phyloP scores from a whole-genome alignment of 30 jellyfish, hydroid and myxozoan species.

The Hydra vulgaris region DNA sequence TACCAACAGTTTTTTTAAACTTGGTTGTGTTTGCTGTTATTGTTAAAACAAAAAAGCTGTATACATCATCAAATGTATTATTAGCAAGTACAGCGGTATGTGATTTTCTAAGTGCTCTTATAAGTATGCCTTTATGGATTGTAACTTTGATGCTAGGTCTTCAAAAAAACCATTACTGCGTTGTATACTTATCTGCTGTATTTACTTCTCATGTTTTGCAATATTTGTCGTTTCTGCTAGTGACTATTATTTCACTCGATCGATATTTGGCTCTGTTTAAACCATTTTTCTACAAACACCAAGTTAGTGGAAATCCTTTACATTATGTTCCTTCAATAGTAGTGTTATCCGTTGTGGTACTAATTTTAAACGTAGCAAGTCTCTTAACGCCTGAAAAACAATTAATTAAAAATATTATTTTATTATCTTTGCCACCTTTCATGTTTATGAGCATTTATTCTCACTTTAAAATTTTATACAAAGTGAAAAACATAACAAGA shows the following conservation, averaged over 20 bases:
- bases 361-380: neutral
- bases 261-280: conserved; percentile 18
- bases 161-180: neutral
- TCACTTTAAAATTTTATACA: neutral
- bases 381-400: neutral
- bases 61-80: conserved; percentile 5
- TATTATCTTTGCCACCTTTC: neutral
- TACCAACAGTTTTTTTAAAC: conserved; percentile 15
- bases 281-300: neutral
- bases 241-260: conserved; percentile 9
- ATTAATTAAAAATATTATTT: too few species aligned
- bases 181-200: neutral
- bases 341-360: neutral
- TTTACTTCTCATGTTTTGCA: neutral
- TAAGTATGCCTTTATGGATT: conserved; percentile 1
- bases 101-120: conserved; percentile 2
- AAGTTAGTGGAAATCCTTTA: neutral
- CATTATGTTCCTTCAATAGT: neutral
- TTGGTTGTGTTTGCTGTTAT: neutral
- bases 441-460: neutral
- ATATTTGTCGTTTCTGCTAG: conserved; percentile 8
- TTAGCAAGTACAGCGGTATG: neutral
- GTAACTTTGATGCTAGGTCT: neutral
- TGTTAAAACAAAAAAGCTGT: conserved; percentile 4
- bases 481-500: too few species aligned